A percentile compares a stretch with the other conserved stretches of the same genome.
Conservation (phyloP, 2,113 vertebrate genomes). For the Geococcyx californianus region DNA sequence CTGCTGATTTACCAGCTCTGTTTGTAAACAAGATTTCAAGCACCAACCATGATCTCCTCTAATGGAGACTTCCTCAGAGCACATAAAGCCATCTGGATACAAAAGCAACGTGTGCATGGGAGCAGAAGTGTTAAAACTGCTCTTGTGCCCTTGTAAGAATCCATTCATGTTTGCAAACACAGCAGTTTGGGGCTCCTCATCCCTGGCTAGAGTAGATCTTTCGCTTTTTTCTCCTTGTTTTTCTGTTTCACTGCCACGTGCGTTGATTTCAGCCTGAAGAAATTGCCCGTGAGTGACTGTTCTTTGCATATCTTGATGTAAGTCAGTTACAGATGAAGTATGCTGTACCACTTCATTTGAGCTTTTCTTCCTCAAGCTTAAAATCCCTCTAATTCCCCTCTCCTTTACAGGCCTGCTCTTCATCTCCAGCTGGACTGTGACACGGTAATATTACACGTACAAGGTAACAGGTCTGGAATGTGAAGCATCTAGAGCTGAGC, state of each 20-base stretch:
- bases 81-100: background rate
- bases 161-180: background rate
- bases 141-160: background rate
- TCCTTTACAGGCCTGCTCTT: slow-evolving; percentile 12
- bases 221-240: background rate
- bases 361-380: background rate
- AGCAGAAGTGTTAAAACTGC: background rate
- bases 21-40: background rate
- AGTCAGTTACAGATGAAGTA: background rate
- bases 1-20: background rate
- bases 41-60: background rate
- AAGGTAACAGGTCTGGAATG: slow-evolving; percentile 77
- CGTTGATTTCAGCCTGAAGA: background rate
- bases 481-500: slow-evolving; percentile 42
- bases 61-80: background rate
- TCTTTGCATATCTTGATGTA: background rate
- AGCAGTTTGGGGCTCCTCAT: background rate
- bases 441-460: slow-evolving; percentile 63
- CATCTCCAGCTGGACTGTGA: slow-evolving; percentile 62
- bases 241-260: background rate
- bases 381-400: background rate
- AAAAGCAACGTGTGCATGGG: background rate
- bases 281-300: background rate
- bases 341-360: background rate
- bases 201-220: background rate